Evolutionary conservation across 2,888 invertebrate species (phyloP).

Genomic region (Catonia carolina): DNA sequence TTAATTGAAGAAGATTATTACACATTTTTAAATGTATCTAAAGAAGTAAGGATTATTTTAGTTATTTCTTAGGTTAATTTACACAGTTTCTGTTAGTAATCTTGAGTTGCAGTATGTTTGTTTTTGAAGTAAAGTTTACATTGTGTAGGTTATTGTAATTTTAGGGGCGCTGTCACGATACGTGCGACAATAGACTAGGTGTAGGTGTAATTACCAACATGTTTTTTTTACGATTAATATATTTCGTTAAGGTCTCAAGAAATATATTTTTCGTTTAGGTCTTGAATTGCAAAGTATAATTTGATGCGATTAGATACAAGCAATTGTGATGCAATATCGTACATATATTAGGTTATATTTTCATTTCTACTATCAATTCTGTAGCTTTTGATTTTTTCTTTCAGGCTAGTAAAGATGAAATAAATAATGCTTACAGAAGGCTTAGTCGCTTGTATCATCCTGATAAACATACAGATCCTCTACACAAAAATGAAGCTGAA

Average conservation of each 20-base stretch:
- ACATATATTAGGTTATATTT: neutral
- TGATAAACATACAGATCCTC: conserved; percentile 85
- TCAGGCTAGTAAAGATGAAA: conserved; percentile 88
- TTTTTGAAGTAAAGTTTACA: neutral
- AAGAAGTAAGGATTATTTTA: conserved; percentile 57
- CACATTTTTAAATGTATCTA: conserved; percentile 76
- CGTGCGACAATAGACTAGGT: too few species aligned
- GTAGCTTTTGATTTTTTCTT: conserved; percentile 31
- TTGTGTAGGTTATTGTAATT: neutral
- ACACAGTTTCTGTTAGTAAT: too few species aligned
- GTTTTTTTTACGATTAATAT: too few species aligned
- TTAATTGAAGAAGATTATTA: conserved; percentile 74
- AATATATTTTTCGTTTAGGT: too few species aligned
- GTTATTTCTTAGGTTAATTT: neutral
- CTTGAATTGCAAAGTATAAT: neutral
- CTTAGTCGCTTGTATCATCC: conserved; percentile 93
- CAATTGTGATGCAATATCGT: neutral
- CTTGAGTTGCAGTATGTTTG: neutral
- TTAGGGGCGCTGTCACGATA: too few species aligned
- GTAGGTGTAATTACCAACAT: too few species aligned
- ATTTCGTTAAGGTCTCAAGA: too few species aligned
- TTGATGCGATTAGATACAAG: neutral
- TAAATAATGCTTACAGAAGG: conserved; percentile 85
- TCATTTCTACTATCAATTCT: too few species aligned
- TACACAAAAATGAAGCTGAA: conserved; percentile 82